phyloP scores from a whole-genome alignment of 2,113 vertebrate genomes.

The Microcebus murinus region DNA sequence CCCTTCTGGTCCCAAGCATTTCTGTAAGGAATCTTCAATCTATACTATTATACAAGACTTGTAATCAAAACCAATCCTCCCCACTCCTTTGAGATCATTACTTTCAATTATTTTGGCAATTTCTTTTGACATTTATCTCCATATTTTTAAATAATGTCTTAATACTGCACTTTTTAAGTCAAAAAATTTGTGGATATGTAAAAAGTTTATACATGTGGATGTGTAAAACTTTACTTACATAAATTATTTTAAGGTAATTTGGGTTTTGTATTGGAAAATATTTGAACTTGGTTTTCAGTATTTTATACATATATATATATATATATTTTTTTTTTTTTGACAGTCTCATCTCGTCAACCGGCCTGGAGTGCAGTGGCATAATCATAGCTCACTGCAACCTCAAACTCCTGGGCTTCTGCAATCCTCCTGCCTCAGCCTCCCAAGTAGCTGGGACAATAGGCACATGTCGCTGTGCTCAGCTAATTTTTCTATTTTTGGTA shows the following conservation, averaged over 20 bases:
- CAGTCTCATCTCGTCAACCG: too few relatives aligned
- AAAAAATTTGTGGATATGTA: neutral
- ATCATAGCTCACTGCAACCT: too few relatives aligned
- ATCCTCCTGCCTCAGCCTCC: too few relatives aligned
- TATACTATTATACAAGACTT: neutral
- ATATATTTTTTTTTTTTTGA: too few relatives aligned
- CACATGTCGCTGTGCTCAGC: too few relatives aligned
- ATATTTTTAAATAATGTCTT: conserved; percentile 27
- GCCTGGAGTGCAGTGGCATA: too few relatives aligned
- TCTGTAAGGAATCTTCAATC: neutral
- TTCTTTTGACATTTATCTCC: conserved; percentile 15
- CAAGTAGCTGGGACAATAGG: too few relatives aligned
- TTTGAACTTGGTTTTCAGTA: conserved; percentile 5
- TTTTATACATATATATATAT: too few relatives aligned
- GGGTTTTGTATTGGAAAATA: neutral
- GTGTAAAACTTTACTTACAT: neutral
- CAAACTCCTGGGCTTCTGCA: too few relatives aligned
- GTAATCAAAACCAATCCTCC: neutral
- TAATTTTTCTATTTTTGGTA: too few relatives aligned
- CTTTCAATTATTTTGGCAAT: neutral
- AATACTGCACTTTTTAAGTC: conserved; percentile 1
- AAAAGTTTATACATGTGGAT: neutral
- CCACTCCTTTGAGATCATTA: neutral
- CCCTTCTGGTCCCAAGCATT: neutral
- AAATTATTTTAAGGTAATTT: conserved; percentile 16